Percentiles rank a stretch among this genome's conserved stretches.
Evolutionary conservation across 2,797 vertebrate genomes (phyloP).

Genomic region (Ispidina lecontei): DNA sequence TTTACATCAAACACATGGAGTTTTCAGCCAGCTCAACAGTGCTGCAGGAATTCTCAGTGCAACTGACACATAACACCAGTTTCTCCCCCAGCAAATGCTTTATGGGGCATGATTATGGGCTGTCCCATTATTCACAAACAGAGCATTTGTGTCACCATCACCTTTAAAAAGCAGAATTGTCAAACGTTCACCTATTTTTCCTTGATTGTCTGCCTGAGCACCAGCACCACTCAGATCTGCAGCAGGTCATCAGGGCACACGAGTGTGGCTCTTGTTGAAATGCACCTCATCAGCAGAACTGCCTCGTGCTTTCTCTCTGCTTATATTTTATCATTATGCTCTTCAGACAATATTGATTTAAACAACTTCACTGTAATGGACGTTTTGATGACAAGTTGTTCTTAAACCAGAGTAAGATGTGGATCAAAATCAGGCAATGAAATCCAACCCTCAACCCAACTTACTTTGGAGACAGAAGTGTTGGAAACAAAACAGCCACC

Average conservation of each 20-base stretch:
- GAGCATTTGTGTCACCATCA: neutral
- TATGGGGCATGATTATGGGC: neutral
- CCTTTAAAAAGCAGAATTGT: neutral
- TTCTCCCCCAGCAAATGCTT: neutral
- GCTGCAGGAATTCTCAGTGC: neutral
- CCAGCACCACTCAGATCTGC: neutral
- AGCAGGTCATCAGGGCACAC: neutral
- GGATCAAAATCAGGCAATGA: neutral
- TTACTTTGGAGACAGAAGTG: neutral
- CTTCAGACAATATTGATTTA: neutral
- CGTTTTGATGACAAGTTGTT: neutral
- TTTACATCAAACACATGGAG: neutral
- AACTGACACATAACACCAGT: neutral
- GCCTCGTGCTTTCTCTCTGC: neutral
- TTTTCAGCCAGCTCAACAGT: neutral
- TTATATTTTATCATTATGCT: neutral
- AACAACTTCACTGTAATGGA: neutral
- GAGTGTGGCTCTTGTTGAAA: neutral
- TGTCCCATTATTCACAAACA: neutral
- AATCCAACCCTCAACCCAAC: neutral
- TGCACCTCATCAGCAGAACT: neutral
- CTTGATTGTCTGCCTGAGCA: neutral
- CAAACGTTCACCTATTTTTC: neutral
- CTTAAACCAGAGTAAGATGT: neutral
- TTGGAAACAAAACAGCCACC: neutral